These are phyloP conservation scores for Aix galericulata DNA, from an alignment of 2,113 vertebrate species.

Conservation along the genomic window DNA sequence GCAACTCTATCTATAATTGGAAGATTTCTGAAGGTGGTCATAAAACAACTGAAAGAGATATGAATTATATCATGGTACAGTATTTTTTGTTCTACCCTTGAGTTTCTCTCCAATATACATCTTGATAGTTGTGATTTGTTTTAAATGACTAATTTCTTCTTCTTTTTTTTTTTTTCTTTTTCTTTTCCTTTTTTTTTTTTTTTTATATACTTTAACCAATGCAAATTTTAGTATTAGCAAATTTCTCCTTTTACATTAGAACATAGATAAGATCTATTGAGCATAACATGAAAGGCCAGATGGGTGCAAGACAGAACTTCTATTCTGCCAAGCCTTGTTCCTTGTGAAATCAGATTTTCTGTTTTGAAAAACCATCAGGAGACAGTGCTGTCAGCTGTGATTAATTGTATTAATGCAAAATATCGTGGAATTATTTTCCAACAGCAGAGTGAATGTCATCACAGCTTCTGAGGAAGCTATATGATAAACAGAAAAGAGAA, in stretches of 20 bases:
- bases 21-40: neutral
- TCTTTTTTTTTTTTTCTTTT: neutral
- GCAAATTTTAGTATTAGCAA: neutral
- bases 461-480: neutral
- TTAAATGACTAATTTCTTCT: neutral
- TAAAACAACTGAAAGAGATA: neutral
- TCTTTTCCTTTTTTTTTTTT: neutral
- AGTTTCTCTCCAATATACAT: neutral
- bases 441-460: neutral
- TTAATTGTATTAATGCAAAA: neutral
- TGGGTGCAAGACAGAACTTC: neutral
- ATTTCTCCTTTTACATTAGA: neutral
- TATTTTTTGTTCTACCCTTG: neutral
- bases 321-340: neutral
- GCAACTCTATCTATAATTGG: neutral
- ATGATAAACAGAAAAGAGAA: neutral
- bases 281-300: neutral
- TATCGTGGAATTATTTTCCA: neutral
- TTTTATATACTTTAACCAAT: neutral
- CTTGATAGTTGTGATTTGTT: neutral
- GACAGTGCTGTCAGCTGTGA: neutral
- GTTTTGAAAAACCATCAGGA: neutral
- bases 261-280: neutral
- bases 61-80: neutral
- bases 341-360: neutral